phyloP scores from a whole-genome alignment of 23 tunicate genomes.

The Styela plicata region DNA sequence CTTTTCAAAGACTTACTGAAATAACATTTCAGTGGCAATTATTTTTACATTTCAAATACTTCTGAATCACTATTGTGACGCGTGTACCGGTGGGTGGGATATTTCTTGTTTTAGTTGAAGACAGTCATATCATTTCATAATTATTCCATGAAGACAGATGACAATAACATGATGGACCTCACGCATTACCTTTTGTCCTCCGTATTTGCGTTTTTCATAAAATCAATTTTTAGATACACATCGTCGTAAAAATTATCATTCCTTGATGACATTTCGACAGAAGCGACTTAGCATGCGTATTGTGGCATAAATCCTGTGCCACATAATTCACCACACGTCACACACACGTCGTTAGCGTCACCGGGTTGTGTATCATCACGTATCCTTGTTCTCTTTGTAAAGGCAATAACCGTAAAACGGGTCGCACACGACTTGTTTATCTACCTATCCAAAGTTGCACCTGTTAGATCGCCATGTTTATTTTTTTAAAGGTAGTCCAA shows the following conservation, averaged over 20 bases:
- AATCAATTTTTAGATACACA: neutral
- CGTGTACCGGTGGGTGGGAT: too few species aligned
- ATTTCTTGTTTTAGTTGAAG: too few species aligned
- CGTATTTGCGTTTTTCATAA: neutral
- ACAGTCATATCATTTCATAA: too few species aligned
- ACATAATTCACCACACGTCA: neutral
- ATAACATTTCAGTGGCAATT: too few species aligned
- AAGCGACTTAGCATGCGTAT: neutral
- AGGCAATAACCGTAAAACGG: slow-evolving; percentile 1
- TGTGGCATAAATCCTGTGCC: neutral
- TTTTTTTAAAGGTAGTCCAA: neutral
- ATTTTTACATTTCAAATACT: too few species aligned
- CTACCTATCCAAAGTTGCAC: neutral
- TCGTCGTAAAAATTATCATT: neutral
- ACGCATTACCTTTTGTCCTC: too few species aligned
- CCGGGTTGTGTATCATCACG: neutral
- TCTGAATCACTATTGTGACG: too few species aligned
- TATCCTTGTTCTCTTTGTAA: neutral
- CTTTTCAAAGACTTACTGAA: too few species aligned
- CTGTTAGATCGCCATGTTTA: slow-evolving; percentile 8
- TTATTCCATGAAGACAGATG: neutral
- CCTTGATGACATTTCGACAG: neutral
- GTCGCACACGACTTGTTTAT: slow-evolving; percentile 20
- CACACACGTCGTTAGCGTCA: neutral
- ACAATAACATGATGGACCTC: neutral